Evolutionary conservation across 2,797 vertebrate species (phyloP), one percentile per base, ranked within the genome.

Genomic region (Tinamus major): DNA sequence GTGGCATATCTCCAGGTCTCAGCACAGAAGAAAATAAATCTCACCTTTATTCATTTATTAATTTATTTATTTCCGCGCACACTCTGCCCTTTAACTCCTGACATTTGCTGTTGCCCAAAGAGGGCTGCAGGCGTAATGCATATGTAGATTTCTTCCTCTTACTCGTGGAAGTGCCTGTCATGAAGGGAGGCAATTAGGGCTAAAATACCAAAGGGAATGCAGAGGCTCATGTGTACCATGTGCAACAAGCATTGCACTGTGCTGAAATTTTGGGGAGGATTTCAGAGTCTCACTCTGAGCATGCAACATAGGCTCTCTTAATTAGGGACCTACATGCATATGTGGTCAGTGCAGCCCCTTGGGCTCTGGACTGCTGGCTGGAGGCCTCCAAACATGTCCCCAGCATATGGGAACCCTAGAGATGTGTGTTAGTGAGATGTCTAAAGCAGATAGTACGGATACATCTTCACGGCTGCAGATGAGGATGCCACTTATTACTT

Each of bases 91-190:
- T 85, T 61, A 76, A 31, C 46, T 85, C 70, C 44, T 23, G 68
- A 41, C 16, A 17, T 70, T 92, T 85, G 81, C 78, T 75, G 31
- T 53, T 93, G 70, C 87, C 87, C 33, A 46, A 65, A 93, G 79
- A 82, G 49, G 44, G 26, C 56, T 89, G 15, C 20, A 5, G 55
- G 13, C 29, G 13, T 14, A 33, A 33, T 48, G 35, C 21, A 8
- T 35, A 35, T 26, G 5, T 16, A 82, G 61, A 23, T 78, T 84
- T 90, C 10, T 63, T 85, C 55, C 77, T 90, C 20, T 81, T 67
- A 9, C 41, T 55, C 5, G 1, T 7, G 37, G 35, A 53, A 23
- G 41, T 78, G 77, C 77, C 86, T 29, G 42, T 58, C 72, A 23
- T 35, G 53, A 91, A 91, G 44, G 58, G 78, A 89, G 33, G 26